Evolutionary conservation across 2,888 invertebrate genomes (phyloP), one percentile per base, ranked within the genome.

Genomic region (Sinotaia quadrata): DNA sequence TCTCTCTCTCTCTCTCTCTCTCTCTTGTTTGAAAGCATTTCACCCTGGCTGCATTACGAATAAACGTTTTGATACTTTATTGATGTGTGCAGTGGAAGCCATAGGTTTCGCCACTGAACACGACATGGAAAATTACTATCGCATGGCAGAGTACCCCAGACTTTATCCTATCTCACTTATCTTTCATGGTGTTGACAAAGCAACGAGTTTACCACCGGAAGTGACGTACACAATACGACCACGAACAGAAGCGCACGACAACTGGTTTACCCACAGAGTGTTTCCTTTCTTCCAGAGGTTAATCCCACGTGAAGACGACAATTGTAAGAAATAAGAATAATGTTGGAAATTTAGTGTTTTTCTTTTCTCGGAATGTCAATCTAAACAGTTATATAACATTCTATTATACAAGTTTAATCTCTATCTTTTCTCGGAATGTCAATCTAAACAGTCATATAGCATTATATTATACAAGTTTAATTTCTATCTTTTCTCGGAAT

Each of bases 181-280:
- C 27, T 61, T 61, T 51, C 49, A 61, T 27, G 7, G 34, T n/a
- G 36, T 31, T 10, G 29, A 37, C 34, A n/a, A 12, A 2, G 61
- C 51, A 34, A 61, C 51, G 8, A 34, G 49, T 36, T 34, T 61
- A 44, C 61, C 61, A 18, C 5, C 51, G 2, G 15, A 61, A 7
- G 34, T 61, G 33, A 61, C 33, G 15, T 61, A 51, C 61, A 61
- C 47, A 15, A 21, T 61, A 34, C 49, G 61, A 18, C 61, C 60
- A 18, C 51, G 18, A 1, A 34, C 61, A 10, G 18, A 12, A 8
- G 36, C 33, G 18, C 29, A 61, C 4, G 61, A 61, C 61, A 61
- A 51, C 27, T 61, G 61, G 61, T 24, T 36, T 5, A 61, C 61
- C 8, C 49, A 18, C 24, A 33, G 10, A 18, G 51, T 61, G 24